Base-by-base conservation (phyloP, 2,797 vertebrate species). In the Pangasius macronema region DNA sequence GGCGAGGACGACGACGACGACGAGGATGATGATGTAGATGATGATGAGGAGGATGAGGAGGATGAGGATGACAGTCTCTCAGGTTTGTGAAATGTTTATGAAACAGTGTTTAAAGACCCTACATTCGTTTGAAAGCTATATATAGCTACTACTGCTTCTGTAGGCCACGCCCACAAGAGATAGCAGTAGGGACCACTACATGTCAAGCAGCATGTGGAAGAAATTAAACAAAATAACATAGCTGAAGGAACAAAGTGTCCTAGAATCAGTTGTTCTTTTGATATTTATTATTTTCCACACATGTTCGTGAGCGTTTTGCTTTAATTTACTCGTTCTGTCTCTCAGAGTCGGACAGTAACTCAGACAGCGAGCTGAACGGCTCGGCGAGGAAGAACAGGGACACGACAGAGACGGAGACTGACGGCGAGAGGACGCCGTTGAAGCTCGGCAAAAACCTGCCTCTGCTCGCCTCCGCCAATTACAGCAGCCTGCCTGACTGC, bases 301-400 rank as follows among this genome's bases (percentile, higher is more conserved):
- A 5, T 24, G 3, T 79, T 14, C 2, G 10, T 39, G 33, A 36
- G 33, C 67, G 4, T 39, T 46, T 73, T 24, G 42, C 46, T 73
- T 24, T 39, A 11, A 42, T 72, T 72, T 3, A 22, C 20, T 72
- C 3, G 4, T 14, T 27, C 49, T 14, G 3, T 14, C 51, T 11
- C 53, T 84, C 94, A 99, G 98, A 99, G 92, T 99, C 98, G 51
- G 98, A 99, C 94, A 99, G 96, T 94, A 99, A 99, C 95, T 99
- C 97, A 57, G 98, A 99, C 91, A 99, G 97, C 80, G 98, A 99
- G 94, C 95, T 97, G 83, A 97, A 97, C 91, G 96, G 94, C 83
- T 98, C 98, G 85, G 97, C 97, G 91, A 97, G 97, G 95, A 98
- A 98, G 91, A 95, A 95, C 89, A 95, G 94, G 92, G 92, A 93